Percentiles rank a stretch among this genome's conserved stretches.
These are phyloP conservation scores for Rhagoletis pomonella DNA, from an alignment of 1,140 invertebrate species.

Conservation along the genomic window DNA sequence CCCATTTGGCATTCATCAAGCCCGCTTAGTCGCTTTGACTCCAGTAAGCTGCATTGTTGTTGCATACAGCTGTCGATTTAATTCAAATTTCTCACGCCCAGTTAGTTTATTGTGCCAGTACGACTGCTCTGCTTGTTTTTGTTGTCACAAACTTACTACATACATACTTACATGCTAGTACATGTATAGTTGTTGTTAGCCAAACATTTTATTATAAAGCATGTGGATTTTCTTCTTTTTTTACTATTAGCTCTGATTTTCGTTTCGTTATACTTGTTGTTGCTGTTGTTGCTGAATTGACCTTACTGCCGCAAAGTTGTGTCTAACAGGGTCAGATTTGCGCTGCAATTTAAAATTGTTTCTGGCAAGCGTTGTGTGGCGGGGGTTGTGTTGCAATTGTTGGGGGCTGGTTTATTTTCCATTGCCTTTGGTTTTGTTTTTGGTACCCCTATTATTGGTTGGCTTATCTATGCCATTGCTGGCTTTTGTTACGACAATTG, in stretches of 20 bases:
- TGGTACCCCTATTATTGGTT: not conserved
- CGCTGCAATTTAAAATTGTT: not conserved
- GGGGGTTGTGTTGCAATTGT: conserved; percentile 26
- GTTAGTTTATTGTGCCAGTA: conserved; percentile 46
- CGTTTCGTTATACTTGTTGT: too few species aligned
- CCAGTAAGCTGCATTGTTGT: conserved; percentile 10
- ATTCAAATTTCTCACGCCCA: conserved; percentile 42
- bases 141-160: not conserved
- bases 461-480: conserved; percentile 38
- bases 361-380: not conserved
- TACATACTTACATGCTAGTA: not conserved
- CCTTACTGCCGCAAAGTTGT: not conserved
- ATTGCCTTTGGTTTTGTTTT: not conserved
- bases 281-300: conserved; percentile 32
- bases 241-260: conserved; percentile 37
- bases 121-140: not conserved
- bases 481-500: not conserved
- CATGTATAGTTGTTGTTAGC: not conserved
- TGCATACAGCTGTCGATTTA: conserved; percentile 47
- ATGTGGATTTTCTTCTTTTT: conserved; percentile 3
- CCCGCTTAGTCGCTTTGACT: conserved; percentile 10
- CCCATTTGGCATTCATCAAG: conserved; percentile 18
- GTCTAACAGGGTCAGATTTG: conserved; percentile 35
- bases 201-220: conserved; percentile 1
- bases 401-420: conserved; percentile 25